Conservation (phyloP, 2,113 vertebrate genomes). For the Toxotes chatareus region DNA sequence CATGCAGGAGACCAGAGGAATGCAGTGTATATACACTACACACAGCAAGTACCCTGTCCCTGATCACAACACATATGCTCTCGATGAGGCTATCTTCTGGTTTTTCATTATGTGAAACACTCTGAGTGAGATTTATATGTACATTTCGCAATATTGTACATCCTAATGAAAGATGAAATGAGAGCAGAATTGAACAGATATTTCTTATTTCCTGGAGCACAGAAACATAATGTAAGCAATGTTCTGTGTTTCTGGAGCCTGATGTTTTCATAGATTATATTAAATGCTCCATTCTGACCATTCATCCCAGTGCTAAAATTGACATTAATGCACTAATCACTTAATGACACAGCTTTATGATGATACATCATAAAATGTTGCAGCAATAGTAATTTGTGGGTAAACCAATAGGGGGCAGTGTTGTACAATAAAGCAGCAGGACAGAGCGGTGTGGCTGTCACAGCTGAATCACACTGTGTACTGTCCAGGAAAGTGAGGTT, state of each 20-base stretch:
- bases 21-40: slow-evolving; percentile 44
- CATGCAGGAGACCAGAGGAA: slow-evolving; percentile 56
- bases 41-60: slow-evolving; percentile 35
- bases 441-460: slow-evolving; percentile 3
- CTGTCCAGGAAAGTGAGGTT: slow-evolving; percentile 7
- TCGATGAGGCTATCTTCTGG: slow-evolving; percentile 11
- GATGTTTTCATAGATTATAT: neutral
- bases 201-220: neutral
- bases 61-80: slow-evolving; percentile 33
- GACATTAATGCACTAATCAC: slow-evolving; percentile 5
- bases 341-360: neutral
- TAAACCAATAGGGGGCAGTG: slow-evolving; percentile 75
- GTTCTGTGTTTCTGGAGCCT: neutral
- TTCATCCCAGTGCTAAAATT: neutral
- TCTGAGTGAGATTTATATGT: neutral
- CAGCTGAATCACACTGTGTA: slow-evolving; percentile 15
- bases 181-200: neutral
- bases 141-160: neutral
- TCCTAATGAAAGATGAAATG: neutral
- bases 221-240: neutral
- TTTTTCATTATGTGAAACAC: slow-evolving; percentile 3
- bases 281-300: neutral
- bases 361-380: neutral
- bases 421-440: slow-evolving; percentile 61
- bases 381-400: slow-evolving; percentile 19